Conservation (phyloP, 1,140 invertebrate genomes). For the Eupristina koningsbergeri region DNA sequence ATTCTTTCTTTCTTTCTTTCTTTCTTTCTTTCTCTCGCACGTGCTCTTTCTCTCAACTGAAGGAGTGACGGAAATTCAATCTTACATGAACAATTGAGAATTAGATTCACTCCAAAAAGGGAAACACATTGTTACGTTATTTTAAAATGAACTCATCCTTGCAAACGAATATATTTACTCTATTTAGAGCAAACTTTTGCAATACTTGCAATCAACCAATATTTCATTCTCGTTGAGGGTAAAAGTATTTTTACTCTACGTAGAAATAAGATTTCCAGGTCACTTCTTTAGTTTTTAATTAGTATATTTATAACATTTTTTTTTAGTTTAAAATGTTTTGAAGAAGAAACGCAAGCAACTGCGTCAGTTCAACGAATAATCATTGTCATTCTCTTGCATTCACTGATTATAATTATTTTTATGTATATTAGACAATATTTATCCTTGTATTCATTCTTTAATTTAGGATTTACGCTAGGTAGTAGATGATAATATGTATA, state of each 20-base stretch:
- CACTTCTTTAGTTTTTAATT: constrained; percentile 12
- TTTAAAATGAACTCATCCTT: neutral
- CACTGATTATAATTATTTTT: constrained; percentile 44
- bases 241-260: neutral
- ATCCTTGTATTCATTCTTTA: constrained; percentile 57
- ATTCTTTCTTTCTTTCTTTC: too few relatives aligned
- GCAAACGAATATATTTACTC: neutral
- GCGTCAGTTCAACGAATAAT: constrained; percentile 71
- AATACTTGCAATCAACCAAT: neutral
- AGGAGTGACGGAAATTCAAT: constrained; percentile 66
- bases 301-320: constrained; percentile 57
- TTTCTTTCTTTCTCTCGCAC: too few relatives aligned
- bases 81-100: constrained; percentile 43
- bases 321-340: constrained; percentile 64
- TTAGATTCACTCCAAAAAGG: neutral
- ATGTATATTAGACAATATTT: constrained; percentile 55
- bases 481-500: constrained; percentile 63
- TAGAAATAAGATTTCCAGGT: neutral
- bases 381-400: constrained; percentile 44
- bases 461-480: constrained; percentile 65
- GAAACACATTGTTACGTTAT: neutral
- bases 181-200: neutral
- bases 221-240: neutral
- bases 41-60: too few relatives aligned
- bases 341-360: constrained; percentile 66